Evolutionary conservation across 2,113 vertebrate species (phyloP).

Genomic region (Orientallactaga bullata): DNA sequence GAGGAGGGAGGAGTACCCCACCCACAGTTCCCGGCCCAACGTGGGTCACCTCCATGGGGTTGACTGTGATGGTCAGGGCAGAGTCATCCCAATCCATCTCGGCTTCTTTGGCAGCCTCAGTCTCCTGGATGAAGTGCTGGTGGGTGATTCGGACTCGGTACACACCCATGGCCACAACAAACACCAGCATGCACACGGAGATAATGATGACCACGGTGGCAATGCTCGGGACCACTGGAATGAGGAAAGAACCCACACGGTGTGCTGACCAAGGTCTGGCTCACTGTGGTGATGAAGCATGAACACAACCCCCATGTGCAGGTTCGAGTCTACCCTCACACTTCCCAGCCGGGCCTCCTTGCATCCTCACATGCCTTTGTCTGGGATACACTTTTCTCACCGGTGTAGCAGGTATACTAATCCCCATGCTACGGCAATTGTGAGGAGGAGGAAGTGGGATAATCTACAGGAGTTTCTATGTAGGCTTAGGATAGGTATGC

Average conservation of each 20-base stretch:
- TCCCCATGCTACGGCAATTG: background rate
- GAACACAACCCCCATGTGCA: background rate
- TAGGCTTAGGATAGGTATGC: background rate
- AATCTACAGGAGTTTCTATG: background rate
- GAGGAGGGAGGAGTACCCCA: background rate
- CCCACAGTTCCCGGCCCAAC: background rate
- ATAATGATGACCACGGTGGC: constrained; percentile 92
- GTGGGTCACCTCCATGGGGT: constrained; percentile 95
- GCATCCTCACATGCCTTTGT: background rate
- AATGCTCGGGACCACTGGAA: constrained; percentile 92
- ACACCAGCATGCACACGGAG: constrained; percentile 93
- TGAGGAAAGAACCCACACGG: background rate
- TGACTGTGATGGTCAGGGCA: constrained; percentile 95
- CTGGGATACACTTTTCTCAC: background rate
- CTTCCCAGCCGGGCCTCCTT: background rate
- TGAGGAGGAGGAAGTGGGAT: background rate
- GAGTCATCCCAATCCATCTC: constrained; percentile 95
- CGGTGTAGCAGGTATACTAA: background rate
- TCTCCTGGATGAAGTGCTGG: constrained; percentile 88
- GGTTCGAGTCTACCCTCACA: background rate
- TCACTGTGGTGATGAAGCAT: background rate
- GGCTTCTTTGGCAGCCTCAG: constrained; percentile 87
- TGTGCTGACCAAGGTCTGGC: background rate
- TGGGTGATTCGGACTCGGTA: constrained; percentile 91
- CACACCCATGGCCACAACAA: constrained; percentile 92